Base-by-base conservation (phyloP, 2,888 invertebrate genomes). In the Microctonus aethiopoides region DNA sequence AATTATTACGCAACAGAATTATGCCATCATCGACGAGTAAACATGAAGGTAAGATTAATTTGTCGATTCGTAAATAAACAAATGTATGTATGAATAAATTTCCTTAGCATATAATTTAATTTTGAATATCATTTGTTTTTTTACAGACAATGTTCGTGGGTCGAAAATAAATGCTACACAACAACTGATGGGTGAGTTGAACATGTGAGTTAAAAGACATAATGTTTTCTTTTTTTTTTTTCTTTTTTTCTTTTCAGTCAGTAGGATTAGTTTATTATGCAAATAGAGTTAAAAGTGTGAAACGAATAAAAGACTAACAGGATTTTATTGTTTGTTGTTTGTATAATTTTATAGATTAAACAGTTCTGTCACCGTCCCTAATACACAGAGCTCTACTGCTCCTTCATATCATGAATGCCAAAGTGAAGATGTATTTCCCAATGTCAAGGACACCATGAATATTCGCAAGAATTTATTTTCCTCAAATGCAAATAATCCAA, bases 381-480 rank as follows among this genome's bases (percentile, higher is more conserved):
- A 24, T 26, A 16, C 13, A 32, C 36, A 65, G 13, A 39, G 34
- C 52, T 16, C 11, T 22, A 29, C n/a, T 54, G 11, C 34, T 36
- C 36, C 22, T 26, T 56, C 36, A 39, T 13, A 4, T 51, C 32
- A 4, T 60, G 34, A 22, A 46, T 24, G 20, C 24, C 22, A 32
- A 26, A 34, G 36, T 63, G 54, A 54, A 13, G 60, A 67, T 57
- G 39, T 67, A 70, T 57, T 64, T 29, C 54, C 60, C 22, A 67
- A 29, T 13, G 46, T 69, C 41, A 59, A 52, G 41, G 67, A 71
- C 52, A 61, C 62, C 54, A 71, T 61, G 67, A 72, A 68, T 46
- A 72, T 70, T 22, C 73, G 76, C 16, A 76, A 76, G 63, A 74
- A 70, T 62, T 73, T 71, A n/a, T 76, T 75, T 52, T 22, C 59